These are phyloP conservation scores for Caenorhabditis parvicauda DNA, from an alignment of 2,888 invertebrate genomes.

Conservation along the genomic window DNA sequence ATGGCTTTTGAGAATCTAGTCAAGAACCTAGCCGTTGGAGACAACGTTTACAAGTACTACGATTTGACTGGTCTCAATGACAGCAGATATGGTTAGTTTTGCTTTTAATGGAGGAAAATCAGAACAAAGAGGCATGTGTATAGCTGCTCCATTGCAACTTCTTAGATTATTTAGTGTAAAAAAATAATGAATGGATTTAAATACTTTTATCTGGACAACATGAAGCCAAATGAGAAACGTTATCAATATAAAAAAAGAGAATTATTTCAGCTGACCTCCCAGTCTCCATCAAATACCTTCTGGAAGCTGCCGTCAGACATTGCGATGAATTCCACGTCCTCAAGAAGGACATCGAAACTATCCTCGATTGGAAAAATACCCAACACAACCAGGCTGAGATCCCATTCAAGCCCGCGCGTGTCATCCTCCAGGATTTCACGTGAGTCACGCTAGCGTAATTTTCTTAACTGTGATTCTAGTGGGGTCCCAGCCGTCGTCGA, in stretches of 20 bases:
- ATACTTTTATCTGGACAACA: too few relatives aligned
- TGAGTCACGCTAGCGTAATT: constrained; percentile 1
- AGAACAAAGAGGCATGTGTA: too few relatives aligned
- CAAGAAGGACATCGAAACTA: constrained; percentile 80
- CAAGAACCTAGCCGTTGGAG: constrained; percentile 43
- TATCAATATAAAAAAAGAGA: neutral
- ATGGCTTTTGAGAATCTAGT: constrained; percentile 33
- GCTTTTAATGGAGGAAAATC: too few relatives aligned
- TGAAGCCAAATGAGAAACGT: too few relatives aligned
- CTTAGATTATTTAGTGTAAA: too few relatives aligned
- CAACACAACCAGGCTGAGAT: constrained; percentile 77
- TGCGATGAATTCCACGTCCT: constrained; percentile 91
- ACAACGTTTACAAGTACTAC: constrained; percentile 76
- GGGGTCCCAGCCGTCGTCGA: constrained; percentile 98
- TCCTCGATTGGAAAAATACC: constrained; percentile 82
- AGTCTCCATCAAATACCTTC: constrained; percentile 83
- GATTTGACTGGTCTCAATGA: constrained; percentile 75
- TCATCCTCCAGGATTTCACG: constrained; percentile 81
- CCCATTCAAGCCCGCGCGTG: constrained; percentile 91
- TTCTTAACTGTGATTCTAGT: constrained; percentile 67
- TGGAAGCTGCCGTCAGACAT: constrained; percentile 92
- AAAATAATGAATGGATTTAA: too few relatives aligned
- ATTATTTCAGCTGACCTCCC: constrained; percentile 72
- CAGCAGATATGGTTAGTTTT: constrained; percentile 79
- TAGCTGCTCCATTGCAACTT: constrained; percentile 19